A percentile compares a stretch with the other conserved stretches of the same genome.
Conservation (phyloP, 1,140 invertebrate species). For the Zophobas atratus region DNA sequence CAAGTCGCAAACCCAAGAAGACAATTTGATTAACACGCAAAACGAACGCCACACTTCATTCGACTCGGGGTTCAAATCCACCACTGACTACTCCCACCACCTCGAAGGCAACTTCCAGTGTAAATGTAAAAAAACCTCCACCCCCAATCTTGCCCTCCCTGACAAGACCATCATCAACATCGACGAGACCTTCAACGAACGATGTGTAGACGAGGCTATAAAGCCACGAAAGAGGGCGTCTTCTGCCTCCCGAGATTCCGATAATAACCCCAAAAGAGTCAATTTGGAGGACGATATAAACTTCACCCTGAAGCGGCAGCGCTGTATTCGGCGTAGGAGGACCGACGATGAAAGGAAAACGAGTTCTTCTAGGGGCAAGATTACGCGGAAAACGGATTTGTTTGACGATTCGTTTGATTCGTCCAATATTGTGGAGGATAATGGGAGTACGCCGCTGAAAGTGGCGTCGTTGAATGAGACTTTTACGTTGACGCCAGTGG, state of each 20-base stretch:
- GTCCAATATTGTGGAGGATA: slow-evolving; percentile 24
- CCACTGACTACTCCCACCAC: slow-evolving; percentile 59
- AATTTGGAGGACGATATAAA: slow-evolving; percentile 44
- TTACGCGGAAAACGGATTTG: slow-evolving; percentile 44
- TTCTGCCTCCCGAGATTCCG: slow-evolving; percentile 26
- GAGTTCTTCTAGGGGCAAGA: slow-evolving; percentile 44
- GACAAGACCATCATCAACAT: slow-evolving; percentile 65
- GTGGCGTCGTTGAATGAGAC: slow-evolving; percentile 16
- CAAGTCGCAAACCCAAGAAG: slow-evolving; percentile 60
- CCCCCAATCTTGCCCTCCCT: slow-evolving; percentile 30
- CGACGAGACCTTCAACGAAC: slow-evolving; percentile 64
- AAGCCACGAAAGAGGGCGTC: slow-evolving; percentile 58
- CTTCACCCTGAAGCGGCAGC: slow-evolving; percentile 63
- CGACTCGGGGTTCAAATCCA: slow-evolving; percentile 63
- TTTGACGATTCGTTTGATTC: slow-evolving; percentile 56
- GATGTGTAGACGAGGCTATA: slow-evolving; percentile 61
- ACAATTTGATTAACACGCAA: slow-evolving; percentile 58
- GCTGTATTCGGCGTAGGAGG: slow-evolving; percentile 61
- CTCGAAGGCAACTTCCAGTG: slow-evolving; percentile 59
- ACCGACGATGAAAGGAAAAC: slow-evolving; percentile 47
- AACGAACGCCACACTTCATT: slow-evolving; percentile 53
- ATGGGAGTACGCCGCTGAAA: slow-evolving; percentile 24
- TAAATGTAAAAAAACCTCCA: slow-evolving; percentile 57
- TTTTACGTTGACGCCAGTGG: slow-evolving; percentile 47
- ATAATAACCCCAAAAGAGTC: slow-evolving; percentile 41